Evolutionary conservation across 2,888 invertebrate genomes (phyloP).

Genomic region (Euclidia mi): DNA sequence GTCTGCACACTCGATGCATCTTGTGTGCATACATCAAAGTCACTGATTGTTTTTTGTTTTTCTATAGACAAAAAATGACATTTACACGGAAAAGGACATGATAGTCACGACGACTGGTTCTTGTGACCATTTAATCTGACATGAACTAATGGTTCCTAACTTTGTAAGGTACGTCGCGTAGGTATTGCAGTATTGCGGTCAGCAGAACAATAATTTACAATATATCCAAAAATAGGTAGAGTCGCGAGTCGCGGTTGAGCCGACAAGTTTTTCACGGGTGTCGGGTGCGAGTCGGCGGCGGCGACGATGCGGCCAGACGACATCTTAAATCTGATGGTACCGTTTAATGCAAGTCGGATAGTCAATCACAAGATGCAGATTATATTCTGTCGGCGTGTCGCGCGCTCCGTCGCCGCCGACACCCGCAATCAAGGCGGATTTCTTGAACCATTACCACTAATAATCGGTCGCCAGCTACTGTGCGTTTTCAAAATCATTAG

Average conservation of each 20-base stretch:
- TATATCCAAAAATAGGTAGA: conserved; percentile 10
- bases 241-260: background rate
- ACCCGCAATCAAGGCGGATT: conserved; percentile 73
- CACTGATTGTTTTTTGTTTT: conserved; percentile 39
- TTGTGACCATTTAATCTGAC: conserved; percentile 69
- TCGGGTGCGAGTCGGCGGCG: background rate
- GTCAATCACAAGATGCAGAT: conserved; percentile 44
- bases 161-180: conserved; percentile 25
- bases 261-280: conserved; percentile 13
- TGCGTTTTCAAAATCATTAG: conserved; percentile 69
- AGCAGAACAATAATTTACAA: conserved; percentile 19
- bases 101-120: conserved; percentile 62
- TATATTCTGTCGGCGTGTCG: conserved; percentile 35
- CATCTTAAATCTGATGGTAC: conserved; percentile 39
- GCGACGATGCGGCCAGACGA: conserved; percentile 2
- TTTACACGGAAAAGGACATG: conserved; percentile 69
- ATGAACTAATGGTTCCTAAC: conserved; percentile 68
- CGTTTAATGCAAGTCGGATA: conserved; percentile 41
- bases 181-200: conserved; percentile 27
- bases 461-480: conserved; percentile 68
- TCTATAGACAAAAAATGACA: conserved; percentile 74
- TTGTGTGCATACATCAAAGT: conserved; percentile 36
- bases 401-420: conserved; percentile 37
- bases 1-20: conserved; percentile 45
- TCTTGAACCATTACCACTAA: conserved; percentile 71